Percentiles rank a stretch among this genome's conserved stretches.
These are phyloP conservation scores for Pelecanus crispus DNA, from an alignment of 2,113 vertebrate genomes.

Conservation along the genomic window DNA sequence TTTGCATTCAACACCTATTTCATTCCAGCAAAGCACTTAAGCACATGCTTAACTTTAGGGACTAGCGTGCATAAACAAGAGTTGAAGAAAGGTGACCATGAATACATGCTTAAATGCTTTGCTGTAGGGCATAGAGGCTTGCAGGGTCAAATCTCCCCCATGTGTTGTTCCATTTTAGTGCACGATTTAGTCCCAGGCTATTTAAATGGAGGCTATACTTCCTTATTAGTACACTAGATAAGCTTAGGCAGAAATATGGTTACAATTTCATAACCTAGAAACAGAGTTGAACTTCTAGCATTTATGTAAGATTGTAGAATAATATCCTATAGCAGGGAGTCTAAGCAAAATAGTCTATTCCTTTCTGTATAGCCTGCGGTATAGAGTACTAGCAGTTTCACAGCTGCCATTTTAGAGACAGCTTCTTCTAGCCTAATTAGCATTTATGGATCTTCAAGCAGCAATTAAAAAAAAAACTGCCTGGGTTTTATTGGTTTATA, in stretches of 20 bases:
- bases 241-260: neutral
- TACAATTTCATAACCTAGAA: conserved; percentile 43
- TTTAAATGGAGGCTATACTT: neutral
- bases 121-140: neutral
- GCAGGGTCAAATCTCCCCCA: neutral
- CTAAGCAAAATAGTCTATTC: neutral
- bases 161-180: neutral
- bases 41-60: neutral
- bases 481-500: conserved; percentile 66
- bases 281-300: conserved; percentile 7
- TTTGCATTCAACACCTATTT: neutral
- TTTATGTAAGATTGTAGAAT: conserved; percentile 22
- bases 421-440: conserved; percentile 62
- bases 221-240: conserved; percentile 5
- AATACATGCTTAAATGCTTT: conserved; percentile 15
- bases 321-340: conserved; percentile 9
- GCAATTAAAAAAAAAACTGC: conserved; percentile 60
- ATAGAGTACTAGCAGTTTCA: neutral
- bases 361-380: neutral
- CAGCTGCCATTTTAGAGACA: conserved; percentile 55
- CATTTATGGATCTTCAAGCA: conserved; percentile 64
- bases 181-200: neutral
- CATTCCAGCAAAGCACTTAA: neutral
- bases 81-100: neutral
- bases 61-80: neutral